Percentiles rank a stretch among this genome's conserved stretches.
phyloP scores from a whole-genome alignment of 2,797 vertebrate genomes.

The Poeciliopsis gracilis region DNA sequence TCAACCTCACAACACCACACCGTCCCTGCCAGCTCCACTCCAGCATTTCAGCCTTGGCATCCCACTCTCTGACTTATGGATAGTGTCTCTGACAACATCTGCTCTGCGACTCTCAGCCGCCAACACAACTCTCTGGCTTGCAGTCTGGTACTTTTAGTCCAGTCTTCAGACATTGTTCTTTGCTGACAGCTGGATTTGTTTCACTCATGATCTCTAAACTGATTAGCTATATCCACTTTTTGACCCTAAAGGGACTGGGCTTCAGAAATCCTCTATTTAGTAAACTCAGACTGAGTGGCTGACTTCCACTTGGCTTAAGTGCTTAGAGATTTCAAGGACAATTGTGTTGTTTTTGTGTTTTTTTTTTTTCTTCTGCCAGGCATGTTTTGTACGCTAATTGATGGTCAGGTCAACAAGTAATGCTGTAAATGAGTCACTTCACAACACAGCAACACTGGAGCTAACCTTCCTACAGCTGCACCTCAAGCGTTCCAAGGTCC shows the following conservation, averaged over 20 bases:
- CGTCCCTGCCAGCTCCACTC: conserved; percentile 48
- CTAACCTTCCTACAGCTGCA: conserved; percentile 27
- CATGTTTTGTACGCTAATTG: conserved; percentile 50
- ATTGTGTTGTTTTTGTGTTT: not conserved
- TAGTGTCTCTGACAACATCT: conserved; percentile 75
- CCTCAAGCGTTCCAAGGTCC: conserved; percentile 47
- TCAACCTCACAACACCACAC: conserved; percentile 26
- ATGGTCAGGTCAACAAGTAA: conserved; percentile 40
- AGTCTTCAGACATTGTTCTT: conserved; percentile 32
- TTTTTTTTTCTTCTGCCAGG: conserved; percentile 29
- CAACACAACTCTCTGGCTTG: conserved; percentile 61
- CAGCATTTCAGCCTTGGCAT: conserved; percentile 58
- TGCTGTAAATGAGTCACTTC: conserved; percentile 45
- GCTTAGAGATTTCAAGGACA: conserved; percentile 51
- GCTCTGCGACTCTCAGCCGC: conserved; percentile 63
- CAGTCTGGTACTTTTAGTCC: conserved; percentile 27
- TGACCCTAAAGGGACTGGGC: conserved; percentile 30
- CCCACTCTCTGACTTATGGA: conserved; percentile 72
- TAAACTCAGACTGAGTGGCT: conserved; percentile 35
- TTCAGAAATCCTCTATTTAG: conserved; percentile 16
- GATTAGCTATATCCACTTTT: conserved; percentile 42
- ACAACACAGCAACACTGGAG: conserved; percentile 14
- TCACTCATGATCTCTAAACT: conserved; percentile 38
- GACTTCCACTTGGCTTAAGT: conserved; percentile 42
- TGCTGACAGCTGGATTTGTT: conserved; percentile 33